phyloP scores from a whole-genome alignment of 1,140 invertebrate genomes.

The Ceratina japonica region DNA sequence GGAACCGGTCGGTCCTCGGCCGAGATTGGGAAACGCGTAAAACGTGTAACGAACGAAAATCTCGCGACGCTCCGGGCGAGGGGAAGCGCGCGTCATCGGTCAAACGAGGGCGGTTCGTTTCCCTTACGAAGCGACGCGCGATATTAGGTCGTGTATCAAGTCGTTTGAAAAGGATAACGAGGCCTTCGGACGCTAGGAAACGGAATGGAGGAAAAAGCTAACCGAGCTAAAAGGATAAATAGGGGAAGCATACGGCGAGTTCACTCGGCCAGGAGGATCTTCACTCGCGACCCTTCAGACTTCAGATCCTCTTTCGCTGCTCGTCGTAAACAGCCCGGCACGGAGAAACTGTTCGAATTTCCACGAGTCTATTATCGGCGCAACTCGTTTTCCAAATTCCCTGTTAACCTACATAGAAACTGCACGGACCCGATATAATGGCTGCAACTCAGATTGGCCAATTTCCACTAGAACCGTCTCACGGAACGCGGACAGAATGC shows the following conservation, averaged over 20 bases:
- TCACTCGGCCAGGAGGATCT: constrained; percentile 11
- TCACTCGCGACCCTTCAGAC: constrained; percentile 9
- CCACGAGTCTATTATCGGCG: constrained; percentile 2
- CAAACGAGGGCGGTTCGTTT: not conserved
- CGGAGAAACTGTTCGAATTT: constrained; percentile 9
- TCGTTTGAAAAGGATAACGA: constrained; percentile 16
- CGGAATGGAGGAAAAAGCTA: not conserved
- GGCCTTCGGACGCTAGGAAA: not conserved
- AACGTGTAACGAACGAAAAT: too few relatives aligned
- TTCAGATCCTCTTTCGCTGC: not conserved
- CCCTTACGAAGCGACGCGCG: not conserved
- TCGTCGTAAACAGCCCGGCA: constrained; percentile 10
- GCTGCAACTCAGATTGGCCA: not conserved
- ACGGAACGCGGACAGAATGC: too few relatives aligned
- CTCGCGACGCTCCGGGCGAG: not conserved
- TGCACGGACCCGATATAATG: not conserved
- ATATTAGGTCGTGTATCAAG: constrained; percentile 19
- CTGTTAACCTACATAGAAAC: constrained; percentile 9
- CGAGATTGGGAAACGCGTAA: too few relatives aligned
- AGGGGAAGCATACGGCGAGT: not conserved
- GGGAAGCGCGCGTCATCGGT: constrained; percentile 4
- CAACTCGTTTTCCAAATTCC: not conserved
- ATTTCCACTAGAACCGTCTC: not conserved
- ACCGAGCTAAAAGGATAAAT: constrained; percentile 11
- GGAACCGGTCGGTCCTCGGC: too few relatives aligned